These are phyloP conservation scores for Rhorus exstirpatorius DNA, from an alignment of 2,888 invertebrate species.

Conservation along the genomic window DNA sequence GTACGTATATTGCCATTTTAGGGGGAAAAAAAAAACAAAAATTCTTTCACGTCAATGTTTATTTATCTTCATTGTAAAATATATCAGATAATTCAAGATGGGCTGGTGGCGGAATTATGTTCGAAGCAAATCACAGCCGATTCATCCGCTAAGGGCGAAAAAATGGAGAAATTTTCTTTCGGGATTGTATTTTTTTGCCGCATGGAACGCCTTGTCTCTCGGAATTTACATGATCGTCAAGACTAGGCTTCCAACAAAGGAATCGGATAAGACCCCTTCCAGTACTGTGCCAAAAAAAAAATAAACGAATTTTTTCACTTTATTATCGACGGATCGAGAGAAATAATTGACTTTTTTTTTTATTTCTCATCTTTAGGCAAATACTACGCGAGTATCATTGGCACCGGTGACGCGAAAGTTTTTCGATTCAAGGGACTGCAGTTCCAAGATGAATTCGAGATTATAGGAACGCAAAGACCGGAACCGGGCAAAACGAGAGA, in stretches of 20 bases:
- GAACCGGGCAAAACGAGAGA: background rate
- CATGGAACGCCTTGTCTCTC: constrained; percentile 68
- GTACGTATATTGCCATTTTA: background rate
- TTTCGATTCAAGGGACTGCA: constrained; percentile 87
- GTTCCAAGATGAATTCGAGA: constrained; percentile 58
- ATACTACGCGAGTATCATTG: constrained; percentile 88
- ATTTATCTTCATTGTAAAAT: background rate
- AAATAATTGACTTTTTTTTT: background rate
- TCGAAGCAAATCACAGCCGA: constrained; percentile 53
- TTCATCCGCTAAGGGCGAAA: constrained; percentile 28
- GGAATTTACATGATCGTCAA: rapidly evolving
- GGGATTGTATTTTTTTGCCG: constrained; percentile 60
- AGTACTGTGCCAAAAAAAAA: constrained; percentile 28
- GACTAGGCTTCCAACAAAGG: background rate
- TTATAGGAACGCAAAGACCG: constrained; percentile 62
- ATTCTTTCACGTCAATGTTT: background rate
- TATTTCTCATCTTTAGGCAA: constrained; percentile 87
- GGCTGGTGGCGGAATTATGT: constrained; percentile 41
- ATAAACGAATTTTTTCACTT: constrained; percentile 31
- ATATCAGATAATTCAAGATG: constrained; percentile 34
- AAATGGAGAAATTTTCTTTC: constrained; percentile 59
- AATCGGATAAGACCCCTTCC: constrained; percentile 21
- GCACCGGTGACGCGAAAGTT: constrained; percentile 88
- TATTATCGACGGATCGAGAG: constrained; percentile 27
- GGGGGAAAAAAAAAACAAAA: background rate